Percentiles rank a stretch among this genome's conserved stretches.
Conservation (phyloP, 2,113 vertebrate genomes). For the Microtus pennsylvanicus region DNA sequence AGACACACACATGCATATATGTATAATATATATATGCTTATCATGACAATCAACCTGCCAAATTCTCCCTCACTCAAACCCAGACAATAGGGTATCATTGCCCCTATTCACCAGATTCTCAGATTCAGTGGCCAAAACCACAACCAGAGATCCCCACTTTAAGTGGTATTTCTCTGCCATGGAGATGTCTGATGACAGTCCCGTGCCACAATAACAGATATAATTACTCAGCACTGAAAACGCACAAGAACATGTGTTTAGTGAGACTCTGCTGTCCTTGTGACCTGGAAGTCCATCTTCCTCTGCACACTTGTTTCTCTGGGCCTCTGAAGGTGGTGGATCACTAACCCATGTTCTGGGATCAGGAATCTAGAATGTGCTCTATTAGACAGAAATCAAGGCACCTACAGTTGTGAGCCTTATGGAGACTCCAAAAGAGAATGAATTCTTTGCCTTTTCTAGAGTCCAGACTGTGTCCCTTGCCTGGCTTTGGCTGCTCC, state of each 20-base stretch:
- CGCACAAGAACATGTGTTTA: neutral
- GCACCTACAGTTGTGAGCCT: no score
- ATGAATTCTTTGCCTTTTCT: neutral
- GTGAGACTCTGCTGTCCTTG: neutral
- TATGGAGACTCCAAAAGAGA: no score
- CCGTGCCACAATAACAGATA: neutral
- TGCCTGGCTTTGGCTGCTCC: neutral
- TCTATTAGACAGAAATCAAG: neutral
- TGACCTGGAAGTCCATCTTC: neutral
- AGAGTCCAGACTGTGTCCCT: no score
- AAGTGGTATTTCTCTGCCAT: neutral
- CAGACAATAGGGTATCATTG: neutral
- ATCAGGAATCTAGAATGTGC: neutral
- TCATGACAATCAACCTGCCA: neutral
- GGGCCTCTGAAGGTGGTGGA: neutral
- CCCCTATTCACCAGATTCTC: neutral
- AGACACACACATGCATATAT: neutral
- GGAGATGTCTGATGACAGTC: neutral
- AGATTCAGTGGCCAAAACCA: neutral
- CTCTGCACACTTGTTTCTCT: accelerated
- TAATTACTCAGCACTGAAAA: neutral
- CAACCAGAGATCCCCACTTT: no score
- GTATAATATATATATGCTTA: no score
- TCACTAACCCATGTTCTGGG: neutral
- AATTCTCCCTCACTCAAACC: neutral